Conservation (phyloP, 2,113 vertebrate species). For the Cygnus atratus region DNA sequence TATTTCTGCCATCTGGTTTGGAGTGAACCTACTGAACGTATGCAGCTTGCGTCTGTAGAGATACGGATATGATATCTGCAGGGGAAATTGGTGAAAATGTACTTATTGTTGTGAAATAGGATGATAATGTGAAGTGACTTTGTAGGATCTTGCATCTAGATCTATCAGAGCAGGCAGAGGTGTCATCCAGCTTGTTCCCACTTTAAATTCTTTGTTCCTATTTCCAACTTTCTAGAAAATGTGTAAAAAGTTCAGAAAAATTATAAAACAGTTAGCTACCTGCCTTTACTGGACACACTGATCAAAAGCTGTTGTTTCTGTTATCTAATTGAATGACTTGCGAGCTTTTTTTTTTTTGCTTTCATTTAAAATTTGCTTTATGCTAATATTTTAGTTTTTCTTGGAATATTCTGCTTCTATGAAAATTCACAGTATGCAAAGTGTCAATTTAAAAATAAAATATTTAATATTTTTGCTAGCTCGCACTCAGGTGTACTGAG, state of each 20-base stretch:
- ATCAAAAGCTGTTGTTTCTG: background rate
- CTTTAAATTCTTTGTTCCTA: background rate
- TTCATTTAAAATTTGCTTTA: background rate
- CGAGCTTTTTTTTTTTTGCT: background rate
- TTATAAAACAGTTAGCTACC: background rate
- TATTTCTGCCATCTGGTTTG: background rate
- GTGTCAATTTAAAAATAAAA: background rate
- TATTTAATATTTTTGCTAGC: background rate
- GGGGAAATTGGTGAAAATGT: background rate
- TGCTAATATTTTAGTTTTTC: background rate
- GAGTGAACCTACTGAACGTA: fast-evolving
- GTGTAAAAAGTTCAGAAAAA: background rate
- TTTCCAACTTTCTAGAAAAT: background rate
- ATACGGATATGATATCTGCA: fast-evolving
- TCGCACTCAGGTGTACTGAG: background rate
- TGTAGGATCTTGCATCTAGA: background rate
- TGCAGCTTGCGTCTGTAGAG: background rate
- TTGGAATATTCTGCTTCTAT: background rate
- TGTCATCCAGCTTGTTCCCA: background rate
- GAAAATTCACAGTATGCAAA: background rate
- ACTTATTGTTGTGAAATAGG: background rate
- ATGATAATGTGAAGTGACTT: background rate
- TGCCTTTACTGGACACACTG: background rate
- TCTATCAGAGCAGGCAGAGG: background rate
- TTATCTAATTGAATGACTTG: background rate